Base-by-base conservation (phyloP, 2,113 vertebrate genomes). In the Arothron firmamentum region DNA sequence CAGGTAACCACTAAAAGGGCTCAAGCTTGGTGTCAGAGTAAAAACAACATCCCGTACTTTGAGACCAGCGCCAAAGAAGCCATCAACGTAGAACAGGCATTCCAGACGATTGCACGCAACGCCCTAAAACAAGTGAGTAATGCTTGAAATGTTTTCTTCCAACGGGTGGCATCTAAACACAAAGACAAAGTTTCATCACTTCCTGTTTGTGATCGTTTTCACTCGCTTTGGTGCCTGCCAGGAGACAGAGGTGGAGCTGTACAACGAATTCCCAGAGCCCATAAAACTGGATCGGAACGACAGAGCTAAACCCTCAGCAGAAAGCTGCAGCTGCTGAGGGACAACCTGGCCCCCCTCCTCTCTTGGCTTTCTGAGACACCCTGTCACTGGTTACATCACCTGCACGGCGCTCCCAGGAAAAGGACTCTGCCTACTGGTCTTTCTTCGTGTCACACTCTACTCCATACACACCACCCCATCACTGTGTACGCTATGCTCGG, bases 61-160 rank as follows among this genome's bases (percentile, higher is more conserved):
- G 95, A 99, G 92, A 98, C 96, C 89, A 99, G 97, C 70, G 96
- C 96, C 81, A 99, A 99, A 91, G 96, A 98, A 89, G 97, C 97
- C 75, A 98, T 99, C 72, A 99, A 98, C 0, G 95, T 99, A 88
- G 96, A 99, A 89, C 96, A 99, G 85, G 96, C 96, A 77, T 99
- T 99, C 90, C 96, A 99, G 90, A 99, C 96, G 9, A 99, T 99
- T 67, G 97, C 96, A 85, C 93, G 96, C 73, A 99, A 99, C 56
- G 96, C 96, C 85, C 97, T 99, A 77, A 99, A 99, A 90, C 96
- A 99, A 92, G 96, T 97, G 79, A 20, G 87, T 56, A 20, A 4
- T 16, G 5, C 28, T 45, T 20, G 13, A 19, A 13, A 59, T 11
- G 51, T 25, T 8, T 38, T 51, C 28, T 53, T 16, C 21, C 11